These are phyloP conservation scores for Pterostichus madidus DNA, from an alignment of 2,888 invertebrate genomes.

Conservation along the genomic window DNA sequence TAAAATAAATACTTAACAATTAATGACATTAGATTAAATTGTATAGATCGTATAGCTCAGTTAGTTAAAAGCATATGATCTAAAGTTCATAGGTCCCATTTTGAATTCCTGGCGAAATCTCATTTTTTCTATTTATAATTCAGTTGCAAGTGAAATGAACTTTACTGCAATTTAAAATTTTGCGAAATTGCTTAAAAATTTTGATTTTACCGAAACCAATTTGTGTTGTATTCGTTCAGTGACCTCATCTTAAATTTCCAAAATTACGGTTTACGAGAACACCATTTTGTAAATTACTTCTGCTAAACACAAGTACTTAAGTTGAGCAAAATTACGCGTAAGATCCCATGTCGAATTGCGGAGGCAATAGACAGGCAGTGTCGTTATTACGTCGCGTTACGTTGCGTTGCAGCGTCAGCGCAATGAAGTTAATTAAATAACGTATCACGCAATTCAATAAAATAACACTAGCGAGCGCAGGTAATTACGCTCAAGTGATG, in stretches of 20 bases:
- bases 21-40: no score
- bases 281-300: not conserved
- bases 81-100: no score
- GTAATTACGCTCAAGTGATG: slow-evolving; percentile 66
- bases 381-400: slow-evolving; percentile 32
- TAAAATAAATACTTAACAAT: no score
- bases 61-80: no score
- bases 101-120: no score
- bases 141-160: no score
- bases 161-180: no score
- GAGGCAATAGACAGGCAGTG: slow-evolving; percentile 27
- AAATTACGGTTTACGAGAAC: slow-evolving; percentile 1
- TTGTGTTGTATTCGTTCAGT: not conserved
- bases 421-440: slow-evolving; percentile 61
- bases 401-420: slow-evolving; percentile 25
- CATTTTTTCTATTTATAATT: no score
- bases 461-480: slow-evolving; percentile 56
- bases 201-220: no score
- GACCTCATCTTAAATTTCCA: slow-evolving; percentile 4
- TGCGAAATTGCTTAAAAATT: no score
- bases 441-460: slow-evolving; percentile 66
- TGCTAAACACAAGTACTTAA: not conserved
- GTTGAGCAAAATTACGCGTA: slow-evolving; percentile 18
- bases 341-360: not conserved
- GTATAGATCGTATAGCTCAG: no score